Evolutionary conservation across 2,113 vertebrate species (phyloP).

Genomic region (Macquaria australasica): DNA sequence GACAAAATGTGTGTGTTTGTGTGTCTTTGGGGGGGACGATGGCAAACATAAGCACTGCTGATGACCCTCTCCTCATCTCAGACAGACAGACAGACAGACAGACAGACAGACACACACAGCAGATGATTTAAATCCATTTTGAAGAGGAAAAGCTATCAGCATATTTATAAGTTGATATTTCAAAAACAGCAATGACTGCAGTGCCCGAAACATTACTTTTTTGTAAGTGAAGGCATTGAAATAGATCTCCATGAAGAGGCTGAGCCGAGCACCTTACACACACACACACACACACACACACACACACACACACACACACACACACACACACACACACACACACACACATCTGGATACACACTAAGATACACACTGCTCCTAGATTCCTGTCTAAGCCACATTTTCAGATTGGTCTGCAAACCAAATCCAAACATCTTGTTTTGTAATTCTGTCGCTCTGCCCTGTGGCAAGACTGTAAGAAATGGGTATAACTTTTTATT

Average conservation of each 20-base stretch:
- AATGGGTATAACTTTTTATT: neutral
- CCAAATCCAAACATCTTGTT: slow-evolving; percentile 27
- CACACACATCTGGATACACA: neutral
- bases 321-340: neutral
- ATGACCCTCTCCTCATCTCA: slow-evolving; percentile 54
- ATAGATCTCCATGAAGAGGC: slow-evolving; percentile 36
- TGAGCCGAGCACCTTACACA: neutral
- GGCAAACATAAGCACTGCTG: slow-evolving; percentile 38
- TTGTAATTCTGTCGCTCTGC: neutral
- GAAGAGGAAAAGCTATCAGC: slow-evolving; percentile 53
- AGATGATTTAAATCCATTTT: slow-evolving; percentile 57
- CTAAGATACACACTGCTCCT: neutral
- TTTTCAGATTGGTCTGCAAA: slow-evolving; percentile 20
- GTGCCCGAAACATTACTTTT: slow-evolving; percentile 29
- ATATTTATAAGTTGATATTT: slow-evolving; percentile 64
- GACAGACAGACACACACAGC: slow-evolving; percentile 7
- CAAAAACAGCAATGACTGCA: slow-evolving; percentile 42
- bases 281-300: neutral
- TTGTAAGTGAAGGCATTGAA: slow-evolving; percentile 42
- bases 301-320: too few species aligned
- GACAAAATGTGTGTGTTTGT: slow-evolving; percentile 54
- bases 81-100: neutral
- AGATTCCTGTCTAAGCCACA: neutral
- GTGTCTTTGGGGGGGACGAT: slow-evolving; percentile 26
- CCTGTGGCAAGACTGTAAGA: neutral